Evolutionary conservation across 2,113 vertebrate genomes (phyloP), one percentile per base, ranked within the genome.

Genomic region (Gopherus evgoodei): DNA sequence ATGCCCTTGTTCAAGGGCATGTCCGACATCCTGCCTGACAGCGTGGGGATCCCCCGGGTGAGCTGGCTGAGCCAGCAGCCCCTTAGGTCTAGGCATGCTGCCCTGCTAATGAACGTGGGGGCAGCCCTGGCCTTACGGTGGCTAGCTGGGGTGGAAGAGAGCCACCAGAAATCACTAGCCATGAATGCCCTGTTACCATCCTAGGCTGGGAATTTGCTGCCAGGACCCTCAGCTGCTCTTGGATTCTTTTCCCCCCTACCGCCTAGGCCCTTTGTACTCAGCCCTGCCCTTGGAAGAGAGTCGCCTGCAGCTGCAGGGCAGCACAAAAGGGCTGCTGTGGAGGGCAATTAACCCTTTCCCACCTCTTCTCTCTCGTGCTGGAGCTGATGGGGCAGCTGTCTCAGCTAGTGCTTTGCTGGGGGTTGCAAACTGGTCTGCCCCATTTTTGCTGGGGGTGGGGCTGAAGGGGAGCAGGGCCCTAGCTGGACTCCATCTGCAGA

Each of bases 311-410:
- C 89, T 90, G 83, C 27, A 57, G n/a, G 44, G 9, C 17, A 10
- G 53, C 27, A 90, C 83, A 81, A 90, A 65, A 89, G 44, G 83
- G 27, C 29, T 85, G 57, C 38, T 85, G 62, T 81, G 3, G n/a
- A 47, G 29, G 57, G 21, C 76, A 27, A 21, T 53, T 65, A 65
- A 69, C n/a, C 49, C 83, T 62, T 21, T 35, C 2, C 38, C 4
- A 17, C 44, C 29, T n/a, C 14, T 19, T 49, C 35, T 8, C 14
- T 21, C 16, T 22, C 25, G 7, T 50, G 42, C 29, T 19, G 21
- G 14, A 31, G 35, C 69, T 42, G 84, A 21, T 24, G 72, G 22
- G 11, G 42, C 38, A 44, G 72, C 72, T 42, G 72, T 22, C 72
- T 76, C 22, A 1, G 38, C 22, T 13, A 22, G 42, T 6, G 11